Base-by-base conservation (phyloP, 1,140 invertebrate species). In the Plectus sambesii region DNA sequence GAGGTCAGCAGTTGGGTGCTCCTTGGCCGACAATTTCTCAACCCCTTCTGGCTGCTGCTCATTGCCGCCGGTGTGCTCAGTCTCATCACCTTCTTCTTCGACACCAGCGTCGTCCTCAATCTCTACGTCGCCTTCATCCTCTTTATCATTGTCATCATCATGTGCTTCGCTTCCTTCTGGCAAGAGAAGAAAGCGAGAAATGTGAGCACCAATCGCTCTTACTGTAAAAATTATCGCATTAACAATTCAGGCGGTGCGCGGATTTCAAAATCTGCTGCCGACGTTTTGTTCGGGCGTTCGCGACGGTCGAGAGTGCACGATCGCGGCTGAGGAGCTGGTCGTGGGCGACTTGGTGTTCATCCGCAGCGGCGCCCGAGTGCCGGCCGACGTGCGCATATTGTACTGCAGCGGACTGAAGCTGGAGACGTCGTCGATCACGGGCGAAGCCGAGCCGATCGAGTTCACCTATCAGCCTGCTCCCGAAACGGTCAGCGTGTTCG, bases 271-370 rank as follows among this genome's bases (percentile, higher is more conserved):
- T 36, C 38, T 61, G 17, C 25, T 61, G 24, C 61, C 70, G 25
- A 81, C 93, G 77, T 90, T 87, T 71, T 90, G 90, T 19, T 84
- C 85, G 45, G 89, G 92, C 42, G 78, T 96, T 57, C 80, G 93
- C 57, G 85, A 90, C 73, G 89, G 90, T 51, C 82, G 90, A 70
- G 92, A 90, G 69, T 71, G 85, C 49, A 90, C 85, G 42, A 74
- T 93, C 46, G 79, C 81, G 33, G 87, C 86, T 53, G 86, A 90
- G 73, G 83, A 89, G 62, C 75, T 94, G 47, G 87, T 89, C 19
- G 74, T 89, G 48, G 88, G 88, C 33, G 88, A 93, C 70, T 81
- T 93, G 56, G 86, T 93, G 66, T 84, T 89, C 68, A 85, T 93
- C 30, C 90, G 90, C 73, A 87, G 87, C 73, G 87, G 87, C 56